Conservation (phyloP, 1,140 invertebrate genomes). For the Achroia grisella region DNA sequence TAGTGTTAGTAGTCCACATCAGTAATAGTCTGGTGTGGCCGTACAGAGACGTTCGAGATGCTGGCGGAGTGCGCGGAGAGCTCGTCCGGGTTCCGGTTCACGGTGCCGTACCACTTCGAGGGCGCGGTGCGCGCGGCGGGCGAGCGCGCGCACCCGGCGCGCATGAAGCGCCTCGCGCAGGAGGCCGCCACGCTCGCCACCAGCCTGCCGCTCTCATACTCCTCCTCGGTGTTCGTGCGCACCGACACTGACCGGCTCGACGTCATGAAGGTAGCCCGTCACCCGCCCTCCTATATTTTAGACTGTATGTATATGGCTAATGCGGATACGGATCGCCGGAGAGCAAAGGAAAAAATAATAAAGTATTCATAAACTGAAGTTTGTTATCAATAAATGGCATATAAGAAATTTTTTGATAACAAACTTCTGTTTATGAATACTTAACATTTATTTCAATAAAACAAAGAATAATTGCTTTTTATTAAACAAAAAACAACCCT, state of each 20-base stretch:
- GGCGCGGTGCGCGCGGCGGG: conserved; percentile 89
- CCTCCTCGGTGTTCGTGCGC: conserved; percentile 96
- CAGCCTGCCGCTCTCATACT: conserved; percentile 93
- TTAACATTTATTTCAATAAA: no score
- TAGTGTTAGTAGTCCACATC: no score
- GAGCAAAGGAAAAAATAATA: no score
- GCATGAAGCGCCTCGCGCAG: conserved; percentile 94
- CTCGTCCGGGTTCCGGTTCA: conserved; percentile 82
- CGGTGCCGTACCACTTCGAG: conserved; percentile 94
- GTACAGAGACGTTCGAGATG: conserved; percentile 91
- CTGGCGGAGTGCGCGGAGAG: conserved; percentile 82
- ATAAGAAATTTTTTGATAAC: no score
- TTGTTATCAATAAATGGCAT: no score
- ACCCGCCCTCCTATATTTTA: neutral
- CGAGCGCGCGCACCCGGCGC: conserved; percentile 86
- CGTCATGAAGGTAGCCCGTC: conserved; percentile 87
- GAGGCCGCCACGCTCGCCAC: conserved; percentile 97
- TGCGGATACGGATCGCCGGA: neutral
- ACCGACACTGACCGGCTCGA: conserved; percentile 95
- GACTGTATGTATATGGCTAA: no score
- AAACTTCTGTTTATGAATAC: no score
- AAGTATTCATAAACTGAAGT: no score
- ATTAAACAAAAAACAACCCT: no score
- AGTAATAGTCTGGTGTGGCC: no score
- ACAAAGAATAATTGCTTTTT: no score